Evolutionary conservation across 1,140 invertebrate genomes (phyloP).

Genomic region (Armadillidium nasatum): DNA sequence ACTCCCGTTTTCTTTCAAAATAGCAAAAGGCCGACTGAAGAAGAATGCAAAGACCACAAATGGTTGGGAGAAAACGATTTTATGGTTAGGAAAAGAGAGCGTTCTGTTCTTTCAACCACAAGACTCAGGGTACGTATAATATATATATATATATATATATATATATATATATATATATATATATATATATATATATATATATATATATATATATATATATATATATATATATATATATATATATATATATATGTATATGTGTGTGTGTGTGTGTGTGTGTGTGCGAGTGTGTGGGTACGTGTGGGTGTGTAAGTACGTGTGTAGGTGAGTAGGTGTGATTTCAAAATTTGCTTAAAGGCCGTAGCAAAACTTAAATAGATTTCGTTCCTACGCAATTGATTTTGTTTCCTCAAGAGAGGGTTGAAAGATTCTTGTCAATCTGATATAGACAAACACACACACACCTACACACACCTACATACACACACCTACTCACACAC

Average conservation of each 20-base stretch:
- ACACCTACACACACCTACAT: too few relatives aligned
- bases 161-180: not conserved
- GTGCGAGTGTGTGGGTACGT: too few relatives aligned
- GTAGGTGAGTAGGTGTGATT: too few relatives aligned
- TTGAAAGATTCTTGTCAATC: too few relatives aligned
- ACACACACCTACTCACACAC: too few relatives aligned
- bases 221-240: slow-evolving; percentile 17
- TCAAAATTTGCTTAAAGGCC: too few relatives aligned
- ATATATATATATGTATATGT: slow-evolving; percentile 7
- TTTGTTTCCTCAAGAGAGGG: too few relatives aligned
- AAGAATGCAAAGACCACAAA: slow-evolving; percentile 91
- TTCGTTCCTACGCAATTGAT: too few relatives aligned
- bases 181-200: too few relatives aligned
- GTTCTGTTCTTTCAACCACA: slow-evolving; percentile 76
- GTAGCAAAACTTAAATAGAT: too few relatives aligned
- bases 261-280: slow-evolving; percentile 11
- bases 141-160: not conserved
- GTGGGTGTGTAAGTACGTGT: too few relatives aligned
- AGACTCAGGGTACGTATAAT: slow-evolving; percentile 54
- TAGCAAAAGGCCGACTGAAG: slow-evolving; percentile 85
- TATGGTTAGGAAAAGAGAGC: slow-evolving; percentile 86
- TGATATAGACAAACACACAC: too few relatives aligned
- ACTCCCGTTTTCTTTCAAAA: slow-evolving; percentile 47
- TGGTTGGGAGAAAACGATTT: slow-evolving; percentile 87
- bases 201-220: not conserved